phyloP scores from a whole-genome alignment of 2,888 invertebrate genomes.

The Amphipoea oculea region DNA sequence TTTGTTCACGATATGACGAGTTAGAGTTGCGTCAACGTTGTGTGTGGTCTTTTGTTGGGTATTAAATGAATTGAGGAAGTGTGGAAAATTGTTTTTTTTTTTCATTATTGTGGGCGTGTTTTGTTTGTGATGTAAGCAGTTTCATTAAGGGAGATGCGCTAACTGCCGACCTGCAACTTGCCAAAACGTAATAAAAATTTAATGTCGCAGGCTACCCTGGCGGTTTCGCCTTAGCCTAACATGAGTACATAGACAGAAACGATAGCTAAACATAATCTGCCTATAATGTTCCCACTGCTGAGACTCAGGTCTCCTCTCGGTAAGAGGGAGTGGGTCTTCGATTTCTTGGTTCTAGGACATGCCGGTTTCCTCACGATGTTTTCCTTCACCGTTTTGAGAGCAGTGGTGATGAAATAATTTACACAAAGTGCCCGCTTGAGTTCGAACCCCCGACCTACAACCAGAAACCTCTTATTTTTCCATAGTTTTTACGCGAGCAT shows the following conservation, averaged over 20 bases:
- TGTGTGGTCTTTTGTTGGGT: conserved; percentile 17
- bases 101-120: not conserved
- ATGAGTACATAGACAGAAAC: not conserved
- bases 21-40: conserved; percentile 13
- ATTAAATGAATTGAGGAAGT: not conserved
- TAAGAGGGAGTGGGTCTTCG: not conserved
- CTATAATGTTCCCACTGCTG: not conserved
- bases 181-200: not conserved
- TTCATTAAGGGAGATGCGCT: not conserved
- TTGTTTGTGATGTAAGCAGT: not conserved
- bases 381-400: no score
- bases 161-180: not conserved
- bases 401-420: no score
- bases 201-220: not conserved
- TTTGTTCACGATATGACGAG: conserved; percentile 35
- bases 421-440: no score
- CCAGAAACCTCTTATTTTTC: not conserved
- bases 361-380: not conserved
- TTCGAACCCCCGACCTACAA: not conserved
- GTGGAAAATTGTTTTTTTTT: not conserved
- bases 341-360: not conserved
- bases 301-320: not conserved
- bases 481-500: not conserved
- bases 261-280: not conserved
- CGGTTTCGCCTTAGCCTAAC: not conserved